These are phyloP conservation scores for Aegithalos caudatus DNA, from an alignment of 2,113 vertebrate genomes.

Conservation along the genomic window DNA sequence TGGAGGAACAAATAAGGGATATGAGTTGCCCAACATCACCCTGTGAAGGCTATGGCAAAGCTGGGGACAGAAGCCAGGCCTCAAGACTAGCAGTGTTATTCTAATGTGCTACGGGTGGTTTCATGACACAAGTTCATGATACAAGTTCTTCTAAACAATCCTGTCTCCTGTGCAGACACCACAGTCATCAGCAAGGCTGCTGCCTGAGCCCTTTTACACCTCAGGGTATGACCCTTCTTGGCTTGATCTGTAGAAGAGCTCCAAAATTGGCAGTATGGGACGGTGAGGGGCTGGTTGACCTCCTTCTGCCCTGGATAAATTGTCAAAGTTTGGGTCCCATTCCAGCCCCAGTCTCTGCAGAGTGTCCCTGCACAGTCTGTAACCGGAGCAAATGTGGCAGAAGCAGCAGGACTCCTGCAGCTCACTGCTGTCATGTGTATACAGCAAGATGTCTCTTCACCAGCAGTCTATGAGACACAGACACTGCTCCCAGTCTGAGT, in stretches of 20 bases:
- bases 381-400: neutral
- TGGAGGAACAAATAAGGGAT: neutral
- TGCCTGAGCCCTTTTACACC: neutral
- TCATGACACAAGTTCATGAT: neutral
- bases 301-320: neutral
- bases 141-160: neutral
- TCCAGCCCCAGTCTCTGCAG: neutral
- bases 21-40: neutral
- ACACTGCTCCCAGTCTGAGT: neutral
- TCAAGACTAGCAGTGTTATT: neutral
- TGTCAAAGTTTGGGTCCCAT: neutral
- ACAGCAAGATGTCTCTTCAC: neutral
- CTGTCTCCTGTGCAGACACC: neutral
- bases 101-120: neutral
- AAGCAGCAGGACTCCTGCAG: neutral
- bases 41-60: neutral
- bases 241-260: neutral
- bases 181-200: neutral
- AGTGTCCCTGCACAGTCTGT: neutral
- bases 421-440: fast-evolving
- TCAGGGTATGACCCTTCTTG: neutral
- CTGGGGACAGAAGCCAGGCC: neutral
- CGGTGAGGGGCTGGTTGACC: neutral
- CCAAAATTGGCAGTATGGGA: neutral
- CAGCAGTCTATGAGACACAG: neutral